phyloP scores from a whole-genome alignment of 2,113 vertebrate species.

The Rhinopomastus cyanomelas region DNA sequence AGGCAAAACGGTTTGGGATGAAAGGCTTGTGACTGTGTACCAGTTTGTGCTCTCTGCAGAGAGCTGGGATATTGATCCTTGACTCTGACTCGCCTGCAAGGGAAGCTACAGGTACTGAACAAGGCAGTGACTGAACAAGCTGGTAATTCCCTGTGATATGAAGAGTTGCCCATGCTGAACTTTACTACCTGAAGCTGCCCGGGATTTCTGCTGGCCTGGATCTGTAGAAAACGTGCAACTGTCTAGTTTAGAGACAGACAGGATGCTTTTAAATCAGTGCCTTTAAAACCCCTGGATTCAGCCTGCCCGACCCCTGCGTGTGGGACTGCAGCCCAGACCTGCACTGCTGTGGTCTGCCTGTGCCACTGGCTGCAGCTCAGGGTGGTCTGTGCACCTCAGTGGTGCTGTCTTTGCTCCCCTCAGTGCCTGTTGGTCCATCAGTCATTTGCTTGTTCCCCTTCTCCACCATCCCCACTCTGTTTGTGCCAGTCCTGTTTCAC shows the following conservation, averaged over 20 bases:
- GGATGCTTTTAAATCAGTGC: no score
- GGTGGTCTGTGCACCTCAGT: no score
- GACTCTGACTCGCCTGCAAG: not conserved
- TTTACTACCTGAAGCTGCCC: not conserved
- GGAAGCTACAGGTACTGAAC: not conserved
- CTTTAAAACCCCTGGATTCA: no score
- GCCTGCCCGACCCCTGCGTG: no score
- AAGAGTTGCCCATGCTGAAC: not conserved
- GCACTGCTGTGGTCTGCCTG: no score
- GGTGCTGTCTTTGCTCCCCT: no score
- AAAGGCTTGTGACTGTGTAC: not conserved
- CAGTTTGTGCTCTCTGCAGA: not conserved
- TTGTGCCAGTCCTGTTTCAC: no score
- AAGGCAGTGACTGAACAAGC: not conserved
- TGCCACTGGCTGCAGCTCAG: no score
- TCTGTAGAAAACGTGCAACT: not conserved
- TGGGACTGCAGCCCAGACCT: no score
- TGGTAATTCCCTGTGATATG: not conserved
- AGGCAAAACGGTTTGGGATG: not conserved
- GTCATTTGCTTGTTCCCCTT: no score
- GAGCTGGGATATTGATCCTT: not conserved
- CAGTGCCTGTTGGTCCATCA: no score
- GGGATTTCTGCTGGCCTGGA: not conserved
- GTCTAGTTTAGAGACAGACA: not conserved
- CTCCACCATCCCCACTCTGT: no score